Base-by-base conservation (phyloP, 2,797 vertebrate species). In the Coranthus polyacanthus region DNA sequence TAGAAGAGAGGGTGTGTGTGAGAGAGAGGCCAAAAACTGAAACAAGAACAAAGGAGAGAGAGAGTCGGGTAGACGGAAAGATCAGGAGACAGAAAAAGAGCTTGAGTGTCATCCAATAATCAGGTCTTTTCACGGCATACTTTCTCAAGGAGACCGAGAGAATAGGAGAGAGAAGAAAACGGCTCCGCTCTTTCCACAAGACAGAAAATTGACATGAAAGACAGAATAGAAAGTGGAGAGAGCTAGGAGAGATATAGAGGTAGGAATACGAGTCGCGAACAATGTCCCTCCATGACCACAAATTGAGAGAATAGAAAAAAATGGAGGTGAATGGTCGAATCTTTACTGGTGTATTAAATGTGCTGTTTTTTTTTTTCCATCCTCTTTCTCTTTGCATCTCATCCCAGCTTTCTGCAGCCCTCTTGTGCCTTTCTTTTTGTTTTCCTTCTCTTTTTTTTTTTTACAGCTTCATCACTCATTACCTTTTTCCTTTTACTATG, bases 71-170 rank as follows among this genome's bases (percentile, higher is more conserved):
- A 86, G 78, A 80, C 56, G 57, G 58, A 77, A 72, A 75, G 84
- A 85, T 86, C 82, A 73, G 73, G 74, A 82, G 78, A 87, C 69
- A 73, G 77, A 82, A 76, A 81, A 74, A 72, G 72, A 86, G 76
- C 84, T 81, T 78, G 83, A 89, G 89, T 90, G 85, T 81, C 82
- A 78, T 87, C 78, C 83, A 85, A 86, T 91, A 89, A 92, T 91
- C 87, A 89, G 78, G 70, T 91, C 85, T 77, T 91, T 90, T 89
- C 79, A 87, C 67, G 60, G 73, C 68, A 75, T 62, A 87, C 78
- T 81, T 88, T 86, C 74, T 85, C 78, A 86, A 86, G 80, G 80
- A 82, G 81, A 83, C 58, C 0, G 6, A 68, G 66, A 78, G 79
- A 85, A 86, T 78, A 42, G 75, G 37, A 43, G 51, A 53, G 64